Conservation (phyloP, 2,797 vertebrate genomes). For the Brotula barbata region DNA sequence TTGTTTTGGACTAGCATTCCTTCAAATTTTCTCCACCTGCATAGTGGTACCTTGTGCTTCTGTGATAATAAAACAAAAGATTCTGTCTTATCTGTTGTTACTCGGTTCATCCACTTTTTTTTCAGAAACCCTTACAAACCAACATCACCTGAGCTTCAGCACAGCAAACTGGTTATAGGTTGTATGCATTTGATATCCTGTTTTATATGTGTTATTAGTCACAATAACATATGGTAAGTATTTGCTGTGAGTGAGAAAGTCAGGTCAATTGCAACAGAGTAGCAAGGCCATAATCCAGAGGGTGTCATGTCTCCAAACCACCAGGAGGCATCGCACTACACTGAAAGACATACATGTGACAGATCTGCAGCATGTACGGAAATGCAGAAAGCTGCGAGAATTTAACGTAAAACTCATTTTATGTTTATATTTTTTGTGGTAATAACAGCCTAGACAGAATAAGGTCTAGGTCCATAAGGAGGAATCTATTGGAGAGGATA, state of each 20-base stretch:
- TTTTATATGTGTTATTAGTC: too few relatives aligned
- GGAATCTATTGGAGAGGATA: too few relatives aligned
- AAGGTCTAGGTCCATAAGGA: too few relatives aligned
- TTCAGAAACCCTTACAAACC: not conserved
- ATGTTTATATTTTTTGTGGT: too few relatives aligned
- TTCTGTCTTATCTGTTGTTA: not conserved
- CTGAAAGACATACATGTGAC: not conserved
- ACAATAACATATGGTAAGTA: not conserved
- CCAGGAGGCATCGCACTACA: slow-evolving; percentile 47
- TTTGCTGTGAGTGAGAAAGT: slow-evolving; percentile 16
- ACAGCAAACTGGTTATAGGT: too few relatives aligned
- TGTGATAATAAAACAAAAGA: slow-evolving; percentile 82
- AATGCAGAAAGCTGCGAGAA: too few relatives aligned
- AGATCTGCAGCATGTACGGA: not conserved
- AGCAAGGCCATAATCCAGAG: slow-evolving; percentile 5
- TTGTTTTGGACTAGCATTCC: slow-evolving; percentile 68
- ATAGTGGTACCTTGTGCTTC: slow-evolving; percentile 82
- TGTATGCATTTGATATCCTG: not conserved
- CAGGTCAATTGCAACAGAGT: slow-evolving; percentile 43
- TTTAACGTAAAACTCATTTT: too few relatives aligned
- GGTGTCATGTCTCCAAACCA: slow-evolving; percentile 29
- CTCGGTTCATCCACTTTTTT: not conserved
- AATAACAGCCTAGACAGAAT: too few relatives aligned
- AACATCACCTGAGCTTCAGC: too few relatives aligned
- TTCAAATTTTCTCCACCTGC: slow-evolving; percentile 66